A percentile compares a stretch with the other conserved stretches of the same genome.
Evolutionary conservation across 2,888 invertebrate genomes (phyloP).

Genomic region (Drosophila flavopinicola): DNA sequence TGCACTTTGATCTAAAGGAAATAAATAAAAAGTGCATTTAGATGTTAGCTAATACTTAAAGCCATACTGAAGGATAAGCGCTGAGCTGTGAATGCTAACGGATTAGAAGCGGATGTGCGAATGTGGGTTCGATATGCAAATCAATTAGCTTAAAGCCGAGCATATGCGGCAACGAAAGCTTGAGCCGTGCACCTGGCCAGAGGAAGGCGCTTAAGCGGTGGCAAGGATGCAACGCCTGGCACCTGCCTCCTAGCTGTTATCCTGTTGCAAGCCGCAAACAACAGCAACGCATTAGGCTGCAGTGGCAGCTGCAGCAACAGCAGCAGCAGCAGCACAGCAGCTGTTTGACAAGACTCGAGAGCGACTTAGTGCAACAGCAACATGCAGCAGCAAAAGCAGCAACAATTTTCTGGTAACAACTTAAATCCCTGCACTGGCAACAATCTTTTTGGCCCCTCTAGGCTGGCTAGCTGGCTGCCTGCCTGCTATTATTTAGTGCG

Average conservation of each 20-base stretch:
- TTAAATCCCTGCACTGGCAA: conserved; percentile 49
- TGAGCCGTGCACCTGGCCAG: conserved; percentile 37
- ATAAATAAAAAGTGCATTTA: background rate
- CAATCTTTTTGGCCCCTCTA: conserved; percentile 40
- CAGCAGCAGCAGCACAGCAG: conserved; percentile 32
- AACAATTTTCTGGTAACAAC: conserved; percentile 41
- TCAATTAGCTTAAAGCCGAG: conserved; percentile 60
- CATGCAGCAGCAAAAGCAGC: conserved; percentile 22
- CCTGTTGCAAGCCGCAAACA: conserved; percentile 75
- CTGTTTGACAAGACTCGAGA: conserved; percentile 52
- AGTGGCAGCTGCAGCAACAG: conserved; percentile 16
- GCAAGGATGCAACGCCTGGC: conserved; percentile 12
- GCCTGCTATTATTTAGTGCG: conserved; percentile 72
- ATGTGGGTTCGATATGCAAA: conserved; percentile 52
- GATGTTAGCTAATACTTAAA: background rate
- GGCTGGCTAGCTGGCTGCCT: conserved; percentile 14
- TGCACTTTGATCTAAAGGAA: background rate
- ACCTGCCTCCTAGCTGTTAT: conserved; percentile 59
- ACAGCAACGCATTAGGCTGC: conserved; percentile 65
- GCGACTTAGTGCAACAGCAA: conserved; percentile 53
- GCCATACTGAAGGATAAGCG: background rate
- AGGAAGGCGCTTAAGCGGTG: conserved; percentile 11
- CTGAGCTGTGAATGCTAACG: background rate
- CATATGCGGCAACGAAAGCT: conserved; percentile 40
- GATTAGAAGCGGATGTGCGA: conserved; percentile 9